A percentile compares a stretch with the other conserved stretches of the same genome.
These are phyloP conservation scores for Drosophila nr. fundita DNA, from an alignment of 2,888 invertebrate genomes.

Conservation along the genomic window DNA sequence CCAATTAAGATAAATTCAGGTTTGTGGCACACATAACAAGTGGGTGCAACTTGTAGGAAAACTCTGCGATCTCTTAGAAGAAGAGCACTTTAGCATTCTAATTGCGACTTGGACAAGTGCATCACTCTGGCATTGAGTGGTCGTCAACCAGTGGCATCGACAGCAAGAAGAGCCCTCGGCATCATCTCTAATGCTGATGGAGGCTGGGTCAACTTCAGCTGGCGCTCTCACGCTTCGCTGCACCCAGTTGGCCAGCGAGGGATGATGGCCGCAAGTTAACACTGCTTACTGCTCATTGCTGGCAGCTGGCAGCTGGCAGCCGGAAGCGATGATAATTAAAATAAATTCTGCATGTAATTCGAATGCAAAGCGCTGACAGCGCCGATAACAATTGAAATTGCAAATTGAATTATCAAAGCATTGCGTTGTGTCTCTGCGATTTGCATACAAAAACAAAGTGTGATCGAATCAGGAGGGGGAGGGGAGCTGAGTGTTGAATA, in stretches of 20 bases:
- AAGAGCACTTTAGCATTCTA: slow-evolving; percentile 57
- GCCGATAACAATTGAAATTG: slow-evolving; percentile 64
- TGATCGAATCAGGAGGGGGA: not conserved
- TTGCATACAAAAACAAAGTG: slow-evolving; percentile 65
- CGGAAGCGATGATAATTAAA: slow-evolving; percentile 67
- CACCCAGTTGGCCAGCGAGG: slow-evolving; percentile 38
- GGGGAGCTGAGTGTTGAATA: slow-evolving; percentile 27
- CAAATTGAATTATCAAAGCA: slow-evolving; percentile 74
- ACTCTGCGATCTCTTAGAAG: slow-evolving; percentile 35
- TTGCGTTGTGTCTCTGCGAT: slow-evolving; percentile 52
- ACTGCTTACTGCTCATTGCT: slow-evolving; percentile 21
- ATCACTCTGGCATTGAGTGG: slow-evolving; percentile 54
- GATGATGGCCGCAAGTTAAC: slow-evolving; percentile 42
- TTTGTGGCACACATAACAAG: not conserved
- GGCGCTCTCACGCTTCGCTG: slow-evolving; percentile 60
- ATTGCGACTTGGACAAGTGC: slow-evolving; percentile 55
- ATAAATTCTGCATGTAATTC: slow-evolving; percentile 76
- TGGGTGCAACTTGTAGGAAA: slow-evolving; percentile 11
- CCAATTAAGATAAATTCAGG: not conserved
- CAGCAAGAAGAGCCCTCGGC: slow-evolving; percentile 43
- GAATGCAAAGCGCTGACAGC: slow-evolving; percentile 65
- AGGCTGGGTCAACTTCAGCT: slow-evolving; percentile 63
- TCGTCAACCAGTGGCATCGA: slow-evolving; percentile 61
- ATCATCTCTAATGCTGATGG: slow-evolving; percentile 16
- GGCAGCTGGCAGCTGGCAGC: slow-evolving; percentile 13